Percentiles rank a stretch among this genome's conserved stretches.
Conservation (phyloP, 2,888 invertebrate species). For the Brachycybe producta region DNA sequence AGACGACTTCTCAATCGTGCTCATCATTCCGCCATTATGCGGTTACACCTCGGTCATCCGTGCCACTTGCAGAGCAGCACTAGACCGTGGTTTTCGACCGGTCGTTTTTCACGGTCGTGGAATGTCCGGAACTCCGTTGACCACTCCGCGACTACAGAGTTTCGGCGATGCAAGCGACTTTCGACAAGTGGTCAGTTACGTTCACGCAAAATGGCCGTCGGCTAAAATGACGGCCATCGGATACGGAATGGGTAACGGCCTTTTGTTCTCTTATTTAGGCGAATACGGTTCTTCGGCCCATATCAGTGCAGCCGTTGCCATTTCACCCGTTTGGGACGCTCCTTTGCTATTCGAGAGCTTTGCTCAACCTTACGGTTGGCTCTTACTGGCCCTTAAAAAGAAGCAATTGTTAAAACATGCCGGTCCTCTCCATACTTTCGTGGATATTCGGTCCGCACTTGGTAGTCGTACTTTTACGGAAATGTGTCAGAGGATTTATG, state of each 20-base stretch:
- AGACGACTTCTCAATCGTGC: not conserved
- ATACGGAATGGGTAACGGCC: slow-evolving; percentile 27
- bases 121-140: slow-evolving; percentile 26
- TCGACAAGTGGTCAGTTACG: slow-evolving; percentile 28
- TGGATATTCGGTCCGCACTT: slow-evolving; percentile 26
- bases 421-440: slow-evolving; percentile 24
- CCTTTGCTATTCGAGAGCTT: slow-evolving; percentile 14
- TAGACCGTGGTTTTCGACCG: slow-evolving; percentile 26
- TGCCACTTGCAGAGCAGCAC: too few relatives aligned
- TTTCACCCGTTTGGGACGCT: slow-evolving; percentile 29
- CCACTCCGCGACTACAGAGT: slow-evolving; percentile 28
- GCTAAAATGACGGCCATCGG: slow-evolving; percentile 27
- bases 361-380: slow-evolving; percentile 23
- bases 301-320: slow-evolving; percentile 27
- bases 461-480: slow-evolving; percentile 25
- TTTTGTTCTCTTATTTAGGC: slow-evolving; percentile 30
- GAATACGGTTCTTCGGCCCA: slow-evolving; percentile 29
- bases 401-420: slow-evolving; percentile 25
- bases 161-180: slow-evolving; percentile 30
- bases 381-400: slow-evolving; percentile 26
- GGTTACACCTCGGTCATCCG: not conserved
- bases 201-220: slow-evolving; percentile 24
- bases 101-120: slow-evolving; percentile 30
- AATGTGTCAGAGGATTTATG: slow-evolving; percentile 27
- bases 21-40: not conserved